phyloP scores from a whole-genome alignment of 2,888 invertebrate species.

The Hydraecia micacea region DNA sequence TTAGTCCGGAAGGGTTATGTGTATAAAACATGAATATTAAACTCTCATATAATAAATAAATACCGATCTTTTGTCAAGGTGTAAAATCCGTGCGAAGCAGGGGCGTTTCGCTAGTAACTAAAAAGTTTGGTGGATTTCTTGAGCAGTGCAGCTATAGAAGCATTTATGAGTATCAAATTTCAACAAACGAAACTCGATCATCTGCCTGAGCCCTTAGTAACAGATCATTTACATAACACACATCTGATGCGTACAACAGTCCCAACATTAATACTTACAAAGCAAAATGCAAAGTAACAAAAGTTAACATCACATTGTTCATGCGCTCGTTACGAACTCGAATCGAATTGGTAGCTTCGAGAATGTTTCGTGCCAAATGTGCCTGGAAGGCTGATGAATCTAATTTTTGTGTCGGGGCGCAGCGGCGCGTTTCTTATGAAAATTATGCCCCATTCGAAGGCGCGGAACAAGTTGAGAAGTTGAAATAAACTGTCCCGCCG shows the following conservation, averaged over 20 bases:
- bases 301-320: conserved; percentile 82
- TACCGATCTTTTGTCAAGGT: background rate
- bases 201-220: conserved; percentile 62
- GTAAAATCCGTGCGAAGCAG: background rate
- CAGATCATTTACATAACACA: conserved; percentile 57
- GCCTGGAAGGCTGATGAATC: conserved; percentile 85
- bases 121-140: background rate
- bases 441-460: conserved; percentile 89
- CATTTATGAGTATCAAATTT: background rate
- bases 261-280: conserved; percentile 66
- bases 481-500: conserved; percentile 88
- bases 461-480: conserved; percentile 86
- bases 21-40: background rate
- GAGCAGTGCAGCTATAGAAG: background rate
- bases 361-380: conserved; percentile 82
- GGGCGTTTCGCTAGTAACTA: background rate
- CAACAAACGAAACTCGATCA: conserved; percentile 37
- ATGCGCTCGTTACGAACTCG: conserved; percentile 82
- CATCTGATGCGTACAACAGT: conserved; percentile 54
- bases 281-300: conserved; percentile 78
- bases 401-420: conserved; percentile 86
- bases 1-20: background rate
- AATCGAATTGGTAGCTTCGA: conserved; percentile 83
- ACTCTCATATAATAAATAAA: background rate
- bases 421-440: conserved; percentile 86